Conservation (phyloP, 1,140 invertebrate genomes). For the Steinernema khuongi region DNA sequence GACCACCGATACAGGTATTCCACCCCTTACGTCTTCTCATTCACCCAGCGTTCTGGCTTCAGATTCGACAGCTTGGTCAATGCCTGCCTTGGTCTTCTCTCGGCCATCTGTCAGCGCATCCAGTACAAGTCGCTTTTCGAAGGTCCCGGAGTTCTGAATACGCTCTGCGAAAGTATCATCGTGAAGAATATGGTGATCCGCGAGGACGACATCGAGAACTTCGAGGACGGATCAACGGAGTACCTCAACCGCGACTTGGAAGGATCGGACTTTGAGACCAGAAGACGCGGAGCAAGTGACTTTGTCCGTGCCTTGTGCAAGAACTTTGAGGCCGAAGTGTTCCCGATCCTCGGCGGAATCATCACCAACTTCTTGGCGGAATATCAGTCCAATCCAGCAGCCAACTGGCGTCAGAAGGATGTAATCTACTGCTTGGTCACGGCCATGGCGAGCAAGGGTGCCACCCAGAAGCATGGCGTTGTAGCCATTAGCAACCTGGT, state of each 20-base stretch:
- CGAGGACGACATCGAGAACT: not conserved
- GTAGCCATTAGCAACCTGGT: not conserved
- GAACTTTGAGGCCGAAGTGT: slow-evolving; percentile 1
- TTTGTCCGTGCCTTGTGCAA: not conserved
- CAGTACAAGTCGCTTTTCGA: not conserved
- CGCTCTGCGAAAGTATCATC: not conserved
- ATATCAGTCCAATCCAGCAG: not conserved
- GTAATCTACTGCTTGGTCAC: not conserved
- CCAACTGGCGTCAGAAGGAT: not conserved
- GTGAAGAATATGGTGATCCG: not conserved
- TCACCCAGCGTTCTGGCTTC: no score
- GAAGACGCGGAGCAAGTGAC: not conserved
- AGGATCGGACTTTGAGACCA: not conserved
- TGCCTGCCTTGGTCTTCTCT: not conserved
- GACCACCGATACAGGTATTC: slow-evolving; percentile 9
- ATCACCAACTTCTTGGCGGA: not conserved
- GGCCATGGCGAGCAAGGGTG: slow-evolving; percentile 2
- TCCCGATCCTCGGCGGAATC: not conserved
- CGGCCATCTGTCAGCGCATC: not conserved
- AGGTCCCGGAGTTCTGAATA: not conserved
- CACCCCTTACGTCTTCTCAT: no score
- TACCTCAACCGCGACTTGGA: slow-evolving; percentile 1
- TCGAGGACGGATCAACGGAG: not conserved
- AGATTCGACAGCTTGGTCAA: slow-evolving; percentile 11
- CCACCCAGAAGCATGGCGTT: not conserved